Conservation (phyloP, 2,113 vertebrate genomes). For the Carlito syrichta region DNA sequence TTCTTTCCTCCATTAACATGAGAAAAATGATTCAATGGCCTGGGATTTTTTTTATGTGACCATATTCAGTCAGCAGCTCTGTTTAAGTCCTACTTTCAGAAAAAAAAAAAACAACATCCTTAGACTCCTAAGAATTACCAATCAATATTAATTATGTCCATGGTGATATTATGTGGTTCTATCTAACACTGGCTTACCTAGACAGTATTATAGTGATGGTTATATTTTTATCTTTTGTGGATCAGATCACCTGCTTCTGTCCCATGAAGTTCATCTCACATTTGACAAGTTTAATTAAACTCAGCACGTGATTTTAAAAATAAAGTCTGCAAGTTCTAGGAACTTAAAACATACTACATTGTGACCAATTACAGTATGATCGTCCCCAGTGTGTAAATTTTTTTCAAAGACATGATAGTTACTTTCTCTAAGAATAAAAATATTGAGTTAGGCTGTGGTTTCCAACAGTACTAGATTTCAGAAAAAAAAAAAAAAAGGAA, state of each 20-base stretch:
- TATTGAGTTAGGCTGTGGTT: neutral
- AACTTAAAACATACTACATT: constrained; percentile 31
- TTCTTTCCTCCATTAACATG: neutral
- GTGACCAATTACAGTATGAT: neutral
- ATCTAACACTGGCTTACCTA: neutral
- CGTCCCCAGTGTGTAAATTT: neutral
- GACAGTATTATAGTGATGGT: neutral
- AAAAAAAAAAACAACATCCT: constrained; percentile 51
- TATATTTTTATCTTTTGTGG: neutral
- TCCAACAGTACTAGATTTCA: neutral
- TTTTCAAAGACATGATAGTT: neutral
- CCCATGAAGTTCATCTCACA: neutral
- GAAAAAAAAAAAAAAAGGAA: too few species aligned
- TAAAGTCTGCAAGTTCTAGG: neutral
- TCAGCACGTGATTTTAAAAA: neutral
- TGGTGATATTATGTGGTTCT: neutral
- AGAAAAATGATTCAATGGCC: constrained; percentile 50
- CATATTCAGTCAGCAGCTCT: neutral
- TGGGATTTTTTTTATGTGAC: constrained; percentile 44
- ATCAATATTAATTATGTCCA: neutral
- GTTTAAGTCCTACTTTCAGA: neutral
- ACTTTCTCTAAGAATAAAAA: neutral
- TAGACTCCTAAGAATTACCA: constrained; percentile 57
- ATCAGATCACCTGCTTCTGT: neutral
- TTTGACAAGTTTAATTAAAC: constrained; percentile 28